These are phyloP conservation scores for Epistrophella euchroma DNA, from an alignment of 2,888 invertebrate genomes.

Conservation along the genomic window DNA sequence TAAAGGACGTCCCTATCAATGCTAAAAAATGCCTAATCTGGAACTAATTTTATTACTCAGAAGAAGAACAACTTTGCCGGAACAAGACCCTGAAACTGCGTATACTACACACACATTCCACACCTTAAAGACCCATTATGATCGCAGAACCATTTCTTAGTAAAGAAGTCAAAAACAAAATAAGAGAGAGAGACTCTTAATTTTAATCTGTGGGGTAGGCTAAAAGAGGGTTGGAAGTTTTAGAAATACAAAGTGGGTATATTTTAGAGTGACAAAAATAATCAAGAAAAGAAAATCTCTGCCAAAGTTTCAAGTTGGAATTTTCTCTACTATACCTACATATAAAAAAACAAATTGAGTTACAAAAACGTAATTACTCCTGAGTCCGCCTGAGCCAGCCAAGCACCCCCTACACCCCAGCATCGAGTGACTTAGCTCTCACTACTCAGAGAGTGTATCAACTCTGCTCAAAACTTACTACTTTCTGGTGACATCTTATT, in stretches of 20 bases:
- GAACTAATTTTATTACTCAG: constrained; percentile 62
- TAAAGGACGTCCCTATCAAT: constrained; percentile 40
- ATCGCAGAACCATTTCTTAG: constrained; percentile 1
- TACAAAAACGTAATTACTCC: constrained; percentile 76
- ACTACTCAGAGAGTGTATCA: constrained; percentile 53
- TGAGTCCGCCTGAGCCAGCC: constrained; percentile 36
- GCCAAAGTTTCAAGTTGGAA: constrained; percentile 70
- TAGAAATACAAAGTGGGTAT: background rate
- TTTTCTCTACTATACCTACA: constrained; percentile 59
- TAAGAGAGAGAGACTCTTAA: background rate
- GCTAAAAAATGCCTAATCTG: constrained; percentile 66
- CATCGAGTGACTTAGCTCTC: constrained; percentile 59
- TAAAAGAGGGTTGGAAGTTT: background rate
- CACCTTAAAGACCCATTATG: background rate
- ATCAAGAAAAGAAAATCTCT: constrained; percentile 54
- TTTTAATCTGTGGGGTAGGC: background rate
- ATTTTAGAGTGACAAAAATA: constrained; percentile 50
- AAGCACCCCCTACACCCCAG: background rate
- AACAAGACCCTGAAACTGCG: constrained; percentile 33
- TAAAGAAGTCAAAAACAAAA: constrained; percentile 3
- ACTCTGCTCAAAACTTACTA: constrained; percentile 41
- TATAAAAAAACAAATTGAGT: constrained; percentile 69
- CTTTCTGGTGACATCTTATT: constrained; percentile 19
- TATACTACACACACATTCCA: constrained; percentile 11
- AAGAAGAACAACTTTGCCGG: constrained; percentile 33